These are phyloP conservation scores for Porites australiensis DNA, from an alignment of 64 coral and sea anemone genomes.

Conservation along the genomic window DNA sequence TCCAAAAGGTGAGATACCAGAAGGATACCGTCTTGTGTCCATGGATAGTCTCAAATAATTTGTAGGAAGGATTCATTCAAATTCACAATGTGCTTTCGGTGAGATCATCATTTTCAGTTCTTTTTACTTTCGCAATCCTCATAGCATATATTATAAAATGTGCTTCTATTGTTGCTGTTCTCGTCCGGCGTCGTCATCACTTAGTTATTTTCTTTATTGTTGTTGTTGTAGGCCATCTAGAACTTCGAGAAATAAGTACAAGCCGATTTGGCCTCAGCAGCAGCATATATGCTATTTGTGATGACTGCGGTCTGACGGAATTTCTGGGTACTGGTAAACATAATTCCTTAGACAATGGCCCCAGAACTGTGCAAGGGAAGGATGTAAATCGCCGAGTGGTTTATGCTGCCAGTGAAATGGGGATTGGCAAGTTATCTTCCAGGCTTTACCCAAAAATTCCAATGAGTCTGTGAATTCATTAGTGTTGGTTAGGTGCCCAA, in stretches of 20 bases:
- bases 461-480: no score
- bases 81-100: constrained; percentile 39
- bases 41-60: constrained; percentile 43
- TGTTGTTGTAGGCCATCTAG: not conserved
- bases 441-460: constrained; percentile 43
- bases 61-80: constrained; percentile 33
- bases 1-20: constrained; percentile 17
- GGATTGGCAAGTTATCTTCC: constrained; percentile 25
- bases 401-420: constrained; percentile 32
- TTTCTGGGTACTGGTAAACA: constrained; percentile 64
- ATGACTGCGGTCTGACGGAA: constrained; percentile 31
- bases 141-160: not conserved
- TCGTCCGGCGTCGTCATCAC: not conserved
- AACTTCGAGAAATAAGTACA: not conserved
- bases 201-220: constrained; percentile 3
- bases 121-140: not conserved
- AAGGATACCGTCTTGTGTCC: constrained; percentile 44
- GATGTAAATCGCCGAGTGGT: constrained; percentile 40
- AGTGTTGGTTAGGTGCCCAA: no score
- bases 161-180: not conserved
- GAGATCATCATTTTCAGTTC: not conserved
- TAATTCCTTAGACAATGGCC: not conserved
- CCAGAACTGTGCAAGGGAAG: constrained; percentile 48
- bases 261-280: not conserved
- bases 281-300: constrained; percentile 9